Evolutionary conservation across 2,888 invertebrate genomes (phyloP).

Genomic region (Dryococelus australis): DNA sequence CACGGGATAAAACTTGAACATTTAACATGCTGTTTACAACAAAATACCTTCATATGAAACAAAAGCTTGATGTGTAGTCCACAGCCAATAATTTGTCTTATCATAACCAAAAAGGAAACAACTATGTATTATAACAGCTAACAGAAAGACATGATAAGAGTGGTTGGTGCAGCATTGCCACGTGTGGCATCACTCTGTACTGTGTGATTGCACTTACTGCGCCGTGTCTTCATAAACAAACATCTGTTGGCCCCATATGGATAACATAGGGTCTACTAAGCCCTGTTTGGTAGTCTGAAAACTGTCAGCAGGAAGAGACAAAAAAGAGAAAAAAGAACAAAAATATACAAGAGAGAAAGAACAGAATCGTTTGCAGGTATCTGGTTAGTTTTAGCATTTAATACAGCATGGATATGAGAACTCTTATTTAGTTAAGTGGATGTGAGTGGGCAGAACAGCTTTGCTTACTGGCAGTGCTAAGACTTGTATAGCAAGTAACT

Average conservation of each 20-base stretch:
- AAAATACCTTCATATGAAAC: no score
- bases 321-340: constrained; percentile 47
- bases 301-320: constrained; percentile 56
- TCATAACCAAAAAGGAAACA: not conserved
- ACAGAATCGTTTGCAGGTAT: constrained; percentile 47
- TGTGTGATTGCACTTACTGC: constrained; percentile 79
- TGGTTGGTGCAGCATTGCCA: not conserved
- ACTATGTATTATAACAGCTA: not conserved
- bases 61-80: no score
- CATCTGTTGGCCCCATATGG: constrained; percentile 98
- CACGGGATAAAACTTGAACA: not conserved
- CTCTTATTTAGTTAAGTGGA: not conserved
- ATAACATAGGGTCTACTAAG: constrained; percentile 98
- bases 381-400: constrained; percentile 37
- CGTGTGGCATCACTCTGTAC: not conserved
- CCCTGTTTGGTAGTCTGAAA: constrained; percentile 81
- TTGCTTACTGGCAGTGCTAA: not conserved
- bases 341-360: constrained; percentile 24
- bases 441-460: not conserved
- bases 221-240: constrained; percentile 97
- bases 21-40: no score
- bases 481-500: not conserved
- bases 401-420: not conserved
- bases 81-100: no score
- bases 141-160: not conserved